phyloP scores from a whole-genome alignment of 2,113 vertebrate genomes.

The Paradoxurus hermaphroditus region DNA sequence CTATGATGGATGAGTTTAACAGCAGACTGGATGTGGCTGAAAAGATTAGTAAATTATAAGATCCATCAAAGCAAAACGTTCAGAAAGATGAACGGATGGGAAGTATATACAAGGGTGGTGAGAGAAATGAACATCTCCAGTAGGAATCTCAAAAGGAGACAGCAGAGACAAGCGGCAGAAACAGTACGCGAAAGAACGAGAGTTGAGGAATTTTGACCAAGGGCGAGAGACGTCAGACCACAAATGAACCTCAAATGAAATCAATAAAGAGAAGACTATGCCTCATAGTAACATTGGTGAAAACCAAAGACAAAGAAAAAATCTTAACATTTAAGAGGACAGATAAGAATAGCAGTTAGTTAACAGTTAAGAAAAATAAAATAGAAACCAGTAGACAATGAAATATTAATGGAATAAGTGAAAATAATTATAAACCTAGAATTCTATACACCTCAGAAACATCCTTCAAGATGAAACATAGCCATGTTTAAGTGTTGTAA shows the following conservation, averaged over 20 bases:
- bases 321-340: background rate
- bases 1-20: background rate
- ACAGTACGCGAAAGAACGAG: background rate
- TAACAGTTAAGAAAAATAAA: background rate
- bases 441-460: background rate
- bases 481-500: too few relatives aligned
- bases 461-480: background rate
- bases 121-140: background rate
- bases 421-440: background rate
- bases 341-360: background rate
- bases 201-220: background rate
- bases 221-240: background rate
- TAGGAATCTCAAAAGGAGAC: background rate
- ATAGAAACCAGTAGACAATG: background rate
- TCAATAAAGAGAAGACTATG: background rate
- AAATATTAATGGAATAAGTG: background rate
- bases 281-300: background rate
- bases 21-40: background rate
- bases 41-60: background rate
- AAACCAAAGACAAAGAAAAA: background rate
- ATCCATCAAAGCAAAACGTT: background rate
- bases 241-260: background rate
- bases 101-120: background rate
- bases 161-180: background rate
- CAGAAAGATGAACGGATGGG: background rate